Evolutionary conservation across 2,797 vertebrate species (phyloP).

Genomic region (Onychomys torridus): DNA sequence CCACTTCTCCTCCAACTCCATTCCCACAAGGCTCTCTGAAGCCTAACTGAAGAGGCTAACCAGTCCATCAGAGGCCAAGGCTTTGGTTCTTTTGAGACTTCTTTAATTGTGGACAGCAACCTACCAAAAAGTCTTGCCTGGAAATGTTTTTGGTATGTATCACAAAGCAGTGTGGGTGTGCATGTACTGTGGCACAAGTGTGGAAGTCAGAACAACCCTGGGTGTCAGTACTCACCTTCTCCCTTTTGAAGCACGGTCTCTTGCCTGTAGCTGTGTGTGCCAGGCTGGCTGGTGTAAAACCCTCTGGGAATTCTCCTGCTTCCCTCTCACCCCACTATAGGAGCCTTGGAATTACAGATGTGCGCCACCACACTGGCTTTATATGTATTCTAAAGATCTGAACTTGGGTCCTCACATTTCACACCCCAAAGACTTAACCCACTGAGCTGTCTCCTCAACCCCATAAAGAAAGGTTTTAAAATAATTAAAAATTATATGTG

Average conservation of each 20-base stretch:
- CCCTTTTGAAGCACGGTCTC: neutral
- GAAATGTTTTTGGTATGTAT: neutral
- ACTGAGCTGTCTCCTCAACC: neutral
- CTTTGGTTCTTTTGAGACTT: neutral
- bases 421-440: neutral
- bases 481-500: neutral
- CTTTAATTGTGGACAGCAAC: neutral
- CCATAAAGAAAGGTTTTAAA: too few species aligned
- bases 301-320: neutral
- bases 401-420: neutral
- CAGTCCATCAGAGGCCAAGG: fast-evolving
- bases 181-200: neutral
- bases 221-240: neutral
- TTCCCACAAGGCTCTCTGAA: neutral
- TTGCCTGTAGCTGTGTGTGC: neutral
- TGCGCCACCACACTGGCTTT: neutral
- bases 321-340: neutral
- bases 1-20: neutral
- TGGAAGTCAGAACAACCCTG: neutral
- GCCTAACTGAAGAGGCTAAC: neutral
- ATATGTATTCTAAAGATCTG: neutral
- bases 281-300: neutral
- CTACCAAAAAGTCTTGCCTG: neutral
- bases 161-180: neutral
- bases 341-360: neutral